Evolutionary conservation across 2,113 vertebrate genomes (phyloP), one percentile per base, ranked within the genome.

Genomic region (Beaufortia kweichowensis): DNA sequence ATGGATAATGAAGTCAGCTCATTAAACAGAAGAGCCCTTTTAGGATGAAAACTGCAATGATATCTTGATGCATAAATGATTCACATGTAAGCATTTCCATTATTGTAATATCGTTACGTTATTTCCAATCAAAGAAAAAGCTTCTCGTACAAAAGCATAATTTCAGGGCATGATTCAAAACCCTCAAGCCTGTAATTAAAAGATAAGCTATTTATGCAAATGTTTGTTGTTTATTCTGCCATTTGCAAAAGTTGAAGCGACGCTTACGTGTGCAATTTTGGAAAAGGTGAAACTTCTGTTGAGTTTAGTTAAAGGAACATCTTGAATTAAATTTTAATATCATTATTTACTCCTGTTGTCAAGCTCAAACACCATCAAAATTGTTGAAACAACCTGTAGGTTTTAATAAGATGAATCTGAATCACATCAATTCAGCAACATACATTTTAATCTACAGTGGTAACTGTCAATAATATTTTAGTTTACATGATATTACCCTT

Each of bases 151-250:
- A 84, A 81, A 86, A 83, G 59, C 68, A 41, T 70, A 80, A 85
- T 85, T 75, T 81, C 41, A 61, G 56, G 56, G 50, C 82, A 21
- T 75, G 80, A 89, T 84, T 85, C 67, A 63, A 85, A 71, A 84
- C 84, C 81, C 82, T 21, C 83, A 81, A 76, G 76, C 72, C 84
- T 87, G 74, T 87, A 88, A 89, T 89, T 88, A 90, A 86, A 90
- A 85, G 85, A 86, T 86, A 86, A 85, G 83, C 81, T 86, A 86
- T 85, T 88, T 87, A 84, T 86, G 86, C 84, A 88, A 87, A 89
- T 87, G 61, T 72, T 48, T 67, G 23, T 39, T 0, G 23, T 57
- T 60, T 31, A 74, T 57, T 79, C 19, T 59, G 19, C 57, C 11
- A 55, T 75, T 67, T 63, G 29, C 57, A 63, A 19, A 24, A 56